These are phyloP conservation scores for Platerodrilus igneus DNA, from an alignment of 2,888 invertebrate genomes.

Conservation along the genomic window DNA sequence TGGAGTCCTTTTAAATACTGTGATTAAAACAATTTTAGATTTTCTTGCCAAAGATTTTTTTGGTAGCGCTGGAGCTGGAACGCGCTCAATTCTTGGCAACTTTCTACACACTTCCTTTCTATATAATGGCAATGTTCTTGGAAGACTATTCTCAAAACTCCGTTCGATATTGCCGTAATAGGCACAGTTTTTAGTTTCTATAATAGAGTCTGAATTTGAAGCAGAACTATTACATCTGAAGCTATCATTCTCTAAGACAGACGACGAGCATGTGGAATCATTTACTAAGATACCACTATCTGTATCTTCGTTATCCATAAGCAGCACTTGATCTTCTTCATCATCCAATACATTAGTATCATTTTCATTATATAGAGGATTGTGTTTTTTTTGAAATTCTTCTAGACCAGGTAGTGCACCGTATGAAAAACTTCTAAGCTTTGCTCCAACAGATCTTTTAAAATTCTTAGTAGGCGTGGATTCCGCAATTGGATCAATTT, in stretches of 20 bases:
- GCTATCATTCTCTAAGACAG: constrained; percentile 57
- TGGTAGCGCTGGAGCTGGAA: constrained; percentile 20
- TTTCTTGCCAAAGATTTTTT: constrained; percentile 16
- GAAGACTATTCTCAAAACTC: constrained; percentile 37
- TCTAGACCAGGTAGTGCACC: constrained; percentile 69
- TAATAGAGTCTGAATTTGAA: constrained; percentile 51
- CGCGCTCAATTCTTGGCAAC: constrained; percentile 46
- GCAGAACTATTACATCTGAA: constrained; percentile 54
- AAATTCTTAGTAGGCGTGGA: constrained; percentile 31
- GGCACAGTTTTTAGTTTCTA: constrained; percentile 39
- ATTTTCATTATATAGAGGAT: constrained; percentile 61
- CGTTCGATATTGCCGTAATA: constrained; percentile 39
- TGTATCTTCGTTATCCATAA: constrained; percentile 64
- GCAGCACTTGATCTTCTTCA: constrained; percentile 50
- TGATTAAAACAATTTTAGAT: constrained; percentile 34
- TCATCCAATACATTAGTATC: constrained; percentile 52
- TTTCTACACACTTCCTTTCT: constrained; percentile 49
- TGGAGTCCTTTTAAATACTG: constrained; percentile 54
- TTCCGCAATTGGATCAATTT: constrained; percentile 40
- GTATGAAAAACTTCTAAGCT: constrained; percentile 68
- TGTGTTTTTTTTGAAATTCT: constrained; percentile 59
- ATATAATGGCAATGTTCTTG: constrained; percentile 55
- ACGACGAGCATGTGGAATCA: constrained; percentile 66
- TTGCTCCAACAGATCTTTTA: constrained; percentile 46
- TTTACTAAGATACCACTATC: constrained; percentile 73